Conservation (phyloP, 2,797 vertebrate genomes). For the Steatocranus sp. region DNA sequence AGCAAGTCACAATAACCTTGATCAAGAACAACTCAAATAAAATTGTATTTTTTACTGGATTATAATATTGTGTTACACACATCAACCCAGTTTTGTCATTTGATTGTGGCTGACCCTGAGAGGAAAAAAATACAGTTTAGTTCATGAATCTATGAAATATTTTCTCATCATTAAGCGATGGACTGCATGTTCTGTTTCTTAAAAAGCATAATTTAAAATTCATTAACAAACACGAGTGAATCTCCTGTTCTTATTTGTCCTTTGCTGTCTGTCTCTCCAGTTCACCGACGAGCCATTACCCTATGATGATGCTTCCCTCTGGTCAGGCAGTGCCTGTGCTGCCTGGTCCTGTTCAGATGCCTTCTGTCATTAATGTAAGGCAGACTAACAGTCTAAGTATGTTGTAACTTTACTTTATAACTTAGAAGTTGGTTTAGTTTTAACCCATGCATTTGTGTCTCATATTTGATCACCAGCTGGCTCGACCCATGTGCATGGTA, state of each 20-base stretch:
- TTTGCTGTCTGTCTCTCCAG: conserved; percentile 58
- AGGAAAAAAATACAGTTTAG: not conserved
- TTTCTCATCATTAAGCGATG: not conserved
- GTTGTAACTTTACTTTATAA: not conserved
- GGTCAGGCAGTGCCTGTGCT: conserved; percentile 91
- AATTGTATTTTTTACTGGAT: not conserved
- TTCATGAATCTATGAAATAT: not conserved
- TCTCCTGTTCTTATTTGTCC: not conserved
- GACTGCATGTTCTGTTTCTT: not conserved
- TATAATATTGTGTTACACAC: not conserved
- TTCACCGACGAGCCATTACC: conserved; percentile 89
- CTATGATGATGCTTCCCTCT: conserved; percentile 92
- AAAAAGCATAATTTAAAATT: not conserved
- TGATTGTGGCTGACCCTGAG: not conserved
- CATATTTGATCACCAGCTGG: conserved; percentile 77
- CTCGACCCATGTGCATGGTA: conserved; percentile 90
- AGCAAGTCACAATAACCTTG: not conserved
- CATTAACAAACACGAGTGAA: not conserved
- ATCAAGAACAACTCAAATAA: not conserved
- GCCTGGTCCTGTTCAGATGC: conserved; percentile 90
- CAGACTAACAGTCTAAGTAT: not conserved
- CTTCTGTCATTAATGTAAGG: conserved; percentile 94
- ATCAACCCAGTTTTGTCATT: not conserved
- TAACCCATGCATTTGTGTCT: conserved; percentile 25
- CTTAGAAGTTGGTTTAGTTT: not conserved